Base-by-base conservation (phyloP, 2,888 invertebrate species). In the Opisthograptis luteolata region DNA sequence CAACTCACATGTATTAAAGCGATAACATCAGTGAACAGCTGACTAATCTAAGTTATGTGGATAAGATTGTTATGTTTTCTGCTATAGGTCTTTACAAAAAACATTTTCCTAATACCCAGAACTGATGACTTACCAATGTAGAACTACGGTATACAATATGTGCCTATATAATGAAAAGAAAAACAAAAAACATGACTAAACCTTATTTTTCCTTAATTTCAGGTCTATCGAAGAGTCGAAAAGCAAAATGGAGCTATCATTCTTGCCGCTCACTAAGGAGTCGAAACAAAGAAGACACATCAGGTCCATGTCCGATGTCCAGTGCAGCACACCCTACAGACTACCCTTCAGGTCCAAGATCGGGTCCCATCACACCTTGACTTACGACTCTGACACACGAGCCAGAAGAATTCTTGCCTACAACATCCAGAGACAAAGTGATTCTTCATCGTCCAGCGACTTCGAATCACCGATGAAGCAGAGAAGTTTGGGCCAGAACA, bases 251-350 rank as follows among this genome's bases (percentile, higher is more conserved):
- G 54, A 77, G 37, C 64, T 81, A 50, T 67, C 75, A 8, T 80
- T 85, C 60, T 55, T 81, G 27, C 86, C 87, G 1, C 78, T 90
- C 37, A 84, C 87, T 35, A 88, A 81, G 58, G 85, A 84, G 43
- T 86, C 81, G 4, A 90, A 89, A 58, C 58, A 73, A 28, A 70
- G 87, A 58, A 75, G 90, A 47, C 90, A 90, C 62, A 90, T 89
- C 49, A 68, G 90, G 36, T 90, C 90, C 0, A 90, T 90, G 90
- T 90, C 90, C 0, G 90, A 90, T 48, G 90, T 90, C 5, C 89
- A 89, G 39, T 84, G 77, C 76, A 89, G 89, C 59, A 87, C 89
- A 0, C 89, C 89, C 0, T 86, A 82, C 70, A 75, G 83, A 44
- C 66, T 86, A 15, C 75, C 80, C 1, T 84, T 81, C 69, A 75